Conservation (phyloP, 2,888 invertebrate genomes). For the Heliconius sara region DNA sequence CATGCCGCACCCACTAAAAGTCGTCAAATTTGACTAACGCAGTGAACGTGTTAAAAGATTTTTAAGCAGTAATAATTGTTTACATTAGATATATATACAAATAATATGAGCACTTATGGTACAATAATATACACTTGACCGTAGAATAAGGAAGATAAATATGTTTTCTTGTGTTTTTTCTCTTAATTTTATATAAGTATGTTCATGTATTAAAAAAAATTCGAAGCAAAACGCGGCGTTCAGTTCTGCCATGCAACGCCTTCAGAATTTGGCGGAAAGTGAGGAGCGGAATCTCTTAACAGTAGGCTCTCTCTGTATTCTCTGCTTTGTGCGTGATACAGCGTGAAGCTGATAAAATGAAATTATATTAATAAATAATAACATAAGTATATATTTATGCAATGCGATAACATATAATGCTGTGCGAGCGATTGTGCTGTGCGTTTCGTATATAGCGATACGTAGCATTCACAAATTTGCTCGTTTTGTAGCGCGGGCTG, state of each 20-base stretch:
- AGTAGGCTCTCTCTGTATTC: too few species aligned
- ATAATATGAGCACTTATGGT: background rate
- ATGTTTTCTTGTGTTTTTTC: background rate
- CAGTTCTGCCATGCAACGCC: too few species aligned
- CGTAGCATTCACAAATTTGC: constrained; percentile 55
- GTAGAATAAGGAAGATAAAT: background rate
- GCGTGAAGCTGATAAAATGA: too few species aligned
- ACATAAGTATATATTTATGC: background rate
- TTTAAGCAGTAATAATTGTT: background rate
- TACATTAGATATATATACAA: background rate
- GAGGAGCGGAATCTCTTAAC: too few species aligned
- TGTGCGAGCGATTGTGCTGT: constrained; percentile 40
- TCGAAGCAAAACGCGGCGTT: too few species aligned
- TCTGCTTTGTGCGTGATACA: too few species aligned
- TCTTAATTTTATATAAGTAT: background rate
- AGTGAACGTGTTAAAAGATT: background rate
- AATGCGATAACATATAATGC: constrained; percentile 37
- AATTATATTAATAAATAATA: background rate
- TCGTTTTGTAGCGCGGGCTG: constrained; percentile 77
- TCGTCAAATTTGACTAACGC: too few species aligned
- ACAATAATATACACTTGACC: background rate
- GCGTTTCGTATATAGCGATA: constrained; percentile 43
- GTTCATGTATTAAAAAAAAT: background rate
- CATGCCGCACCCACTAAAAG: too few species aligned
- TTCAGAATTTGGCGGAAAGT: too few species aligned